Percentiles rank a stretch among this genome's conserved stretches.
These are phyloP conservation scores for Formicarius rufipectus DNA, from an alignment of 2,113 vertebrate genomes.

Conservation along the genomic window DNA sequence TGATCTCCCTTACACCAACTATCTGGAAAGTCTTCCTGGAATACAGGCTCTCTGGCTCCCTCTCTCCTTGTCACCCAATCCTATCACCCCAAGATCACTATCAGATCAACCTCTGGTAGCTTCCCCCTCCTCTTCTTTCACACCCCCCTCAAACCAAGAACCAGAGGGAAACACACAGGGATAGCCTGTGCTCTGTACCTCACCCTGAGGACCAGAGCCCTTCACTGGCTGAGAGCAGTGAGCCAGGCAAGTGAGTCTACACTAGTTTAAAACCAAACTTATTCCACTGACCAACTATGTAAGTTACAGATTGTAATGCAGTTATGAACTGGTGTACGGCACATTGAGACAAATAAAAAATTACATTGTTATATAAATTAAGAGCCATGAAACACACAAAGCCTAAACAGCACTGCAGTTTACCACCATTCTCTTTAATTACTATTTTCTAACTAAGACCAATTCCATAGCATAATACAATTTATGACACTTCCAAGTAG, in stretches of 20 bases:
- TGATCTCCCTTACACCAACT: background rate
- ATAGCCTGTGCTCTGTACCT: background rate
- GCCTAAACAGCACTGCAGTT: background rate
- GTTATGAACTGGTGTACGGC: background rate
- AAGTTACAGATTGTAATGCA: background rate
- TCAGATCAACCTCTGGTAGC: background rate
- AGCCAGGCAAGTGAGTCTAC: background rate
- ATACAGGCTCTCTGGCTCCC: background rate
- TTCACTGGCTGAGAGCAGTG: accelerated
- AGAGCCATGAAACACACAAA: background rate
- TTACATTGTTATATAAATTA: background rate
- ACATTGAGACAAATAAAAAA: background rate
- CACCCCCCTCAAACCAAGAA: background rate
- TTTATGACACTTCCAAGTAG: background rate
- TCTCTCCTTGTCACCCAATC: background rate
- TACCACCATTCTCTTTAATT: background rate
- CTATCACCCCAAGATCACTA: background rate
- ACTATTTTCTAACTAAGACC: background rate
- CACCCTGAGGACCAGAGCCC: background rate
- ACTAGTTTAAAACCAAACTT: accelerated
- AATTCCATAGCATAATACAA: background rate
- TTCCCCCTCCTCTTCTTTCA: background rate
- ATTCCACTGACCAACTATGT: background rate
- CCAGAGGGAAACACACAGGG: background rate
- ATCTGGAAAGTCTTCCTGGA: background rate